A percentile compares a stretch with the other conserved stretches of the same genome.
These are phyloP conservation scores for Varecia variegata DNA, from an alignment of 2,797 vertebrate genomes.

Conservation along the genomic window DNA sequence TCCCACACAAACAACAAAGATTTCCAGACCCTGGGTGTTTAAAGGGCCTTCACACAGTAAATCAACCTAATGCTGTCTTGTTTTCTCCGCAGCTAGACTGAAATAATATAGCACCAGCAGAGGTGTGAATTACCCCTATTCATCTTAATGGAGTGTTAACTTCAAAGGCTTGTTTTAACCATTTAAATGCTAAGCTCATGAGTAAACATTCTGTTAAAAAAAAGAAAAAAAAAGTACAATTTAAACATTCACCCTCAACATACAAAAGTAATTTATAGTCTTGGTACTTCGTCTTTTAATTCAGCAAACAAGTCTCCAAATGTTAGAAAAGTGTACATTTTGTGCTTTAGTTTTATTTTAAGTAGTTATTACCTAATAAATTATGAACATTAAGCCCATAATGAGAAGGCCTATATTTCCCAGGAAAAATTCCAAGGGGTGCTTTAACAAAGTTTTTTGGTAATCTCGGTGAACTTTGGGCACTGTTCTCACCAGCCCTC, in stretches of 20 bases:
- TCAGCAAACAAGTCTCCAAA: conserved; percentile 70
- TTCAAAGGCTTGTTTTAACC: conserved; percentile 76
- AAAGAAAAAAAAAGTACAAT: conserved; percentile 31
- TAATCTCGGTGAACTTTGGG: not conserved
- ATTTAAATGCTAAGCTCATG: conserved; percentile 73
- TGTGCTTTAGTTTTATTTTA: conserved; percentile 73
- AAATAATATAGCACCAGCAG: conserved; percentile 74
- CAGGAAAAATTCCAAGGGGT: conserved; percentile 13
- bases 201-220: conserved; percentile 68
- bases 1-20: not conserved
- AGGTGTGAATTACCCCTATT: conserved; percentile 83
- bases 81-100: conserved; percentile 72
- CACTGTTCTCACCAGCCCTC: not conserved
- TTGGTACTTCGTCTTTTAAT: conserved; percentile 70
- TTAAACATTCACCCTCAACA: conserved; percentile 69
- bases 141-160: conserved; percentile 79
- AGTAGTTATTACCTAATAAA: conserved; percentile 75
- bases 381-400: conserved; percentile 67
- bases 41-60: conserved; percentile 65
- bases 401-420: conserved; percentile 45
- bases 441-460: not conserved
- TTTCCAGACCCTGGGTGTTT: conserved; percentile 65
- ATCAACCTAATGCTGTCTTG: conserved; percentile 46
- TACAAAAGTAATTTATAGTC: conserved; percentile 70
- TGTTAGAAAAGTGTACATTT: conserved; percentile 65